Evolutionary conservation across 2,888 invertebrate species (phyloP).

Genomic region (Ceraclea dissimilis): DNA sequence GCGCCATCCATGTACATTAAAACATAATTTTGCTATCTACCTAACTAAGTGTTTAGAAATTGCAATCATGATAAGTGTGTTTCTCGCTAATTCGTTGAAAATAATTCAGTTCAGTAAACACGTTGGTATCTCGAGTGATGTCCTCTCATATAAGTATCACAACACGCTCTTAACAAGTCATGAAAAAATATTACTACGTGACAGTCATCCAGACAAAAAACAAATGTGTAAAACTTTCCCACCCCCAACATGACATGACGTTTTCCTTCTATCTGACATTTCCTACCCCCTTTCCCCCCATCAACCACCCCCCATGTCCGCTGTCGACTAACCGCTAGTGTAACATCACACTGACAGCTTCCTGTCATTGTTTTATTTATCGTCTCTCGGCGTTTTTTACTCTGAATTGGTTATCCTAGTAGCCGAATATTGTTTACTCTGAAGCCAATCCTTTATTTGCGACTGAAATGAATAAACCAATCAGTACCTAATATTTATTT

Average conservation of each 20-base stretch:
- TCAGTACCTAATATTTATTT: no score
- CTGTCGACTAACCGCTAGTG: not conserved
- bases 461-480: no score
- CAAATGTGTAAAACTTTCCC: not conserved
- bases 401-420: not conserved
- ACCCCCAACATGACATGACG: not conserved
- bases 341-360: constrained; percentile 6
- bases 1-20: no score
- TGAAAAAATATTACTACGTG: not conserved
- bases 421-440: no score
- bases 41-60: no score
- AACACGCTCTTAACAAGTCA: not conserved
- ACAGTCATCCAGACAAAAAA: not conserved
- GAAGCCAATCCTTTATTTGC: no score
- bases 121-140: no score
- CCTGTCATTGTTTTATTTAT: constrained; percentile 8
- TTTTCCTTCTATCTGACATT: constrained; percentile 11
- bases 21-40: no score
- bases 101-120: no score
- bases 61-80: no score
- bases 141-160: not conserved
- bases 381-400: constrained; percentile 6
- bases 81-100: no score
- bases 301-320: not conserved
- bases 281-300: constrained; percentile 9